These are phyloP conservation scores for Morinoia aosen DNA, from an alignment of 2,888 invertebrate genomes.

Conservation along the genomic window DNA sequence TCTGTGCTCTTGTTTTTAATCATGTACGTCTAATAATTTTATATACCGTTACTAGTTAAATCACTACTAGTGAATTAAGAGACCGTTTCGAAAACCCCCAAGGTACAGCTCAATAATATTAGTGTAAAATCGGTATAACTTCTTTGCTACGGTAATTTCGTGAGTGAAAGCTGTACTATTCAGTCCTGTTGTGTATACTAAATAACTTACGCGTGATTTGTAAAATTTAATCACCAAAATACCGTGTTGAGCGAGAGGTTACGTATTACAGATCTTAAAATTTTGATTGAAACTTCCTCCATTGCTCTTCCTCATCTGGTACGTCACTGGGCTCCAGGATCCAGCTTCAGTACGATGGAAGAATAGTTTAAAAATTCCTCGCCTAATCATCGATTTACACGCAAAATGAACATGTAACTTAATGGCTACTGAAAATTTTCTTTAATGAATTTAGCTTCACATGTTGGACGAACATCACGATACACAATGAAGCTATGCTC, in stretches of 20 bases:
- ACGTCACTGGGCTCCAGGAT: neutral
- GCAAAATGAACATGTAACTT: neutral
- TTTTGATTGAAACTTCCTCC: neutral
- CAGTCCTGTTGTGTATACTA: neutral
- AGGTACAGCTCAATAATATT: too few relatives aligned
- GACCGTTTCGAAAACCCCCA: too few relatives aligned
- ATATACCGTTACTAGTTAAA: too few relatives aligned
- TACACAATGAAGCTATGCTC: neutral
- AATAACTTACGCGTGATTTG: neutral
- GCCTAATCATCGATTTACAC: neutral
- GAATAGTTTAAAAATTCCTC: neutral
- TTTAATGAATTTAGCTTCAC: neutral
- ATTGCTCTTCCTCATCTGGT: neutral
- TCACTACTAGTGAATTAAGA: too few relatives aligned
- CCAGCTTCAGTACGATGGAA: neutral
- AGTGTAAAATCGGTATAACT: too few relatives aligned
- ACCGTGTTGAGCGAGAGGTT: neutral
- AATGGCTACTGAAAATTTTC: neutral
- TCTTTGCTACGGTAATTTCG: neutral
- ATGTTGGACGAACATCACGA: neutral
- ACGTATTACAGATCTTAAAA: neutral
- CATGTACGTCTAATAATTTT: too few relatives aligned
- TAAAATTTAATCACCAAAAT: neutral
- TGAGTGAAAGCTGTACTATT: neutral
- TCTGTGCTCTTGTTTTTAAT: too few relatives aligned